Base-by-base conservation (phyloP, 1,140 invertebrate species). In the Drosophila sturtevanti region DNA sequence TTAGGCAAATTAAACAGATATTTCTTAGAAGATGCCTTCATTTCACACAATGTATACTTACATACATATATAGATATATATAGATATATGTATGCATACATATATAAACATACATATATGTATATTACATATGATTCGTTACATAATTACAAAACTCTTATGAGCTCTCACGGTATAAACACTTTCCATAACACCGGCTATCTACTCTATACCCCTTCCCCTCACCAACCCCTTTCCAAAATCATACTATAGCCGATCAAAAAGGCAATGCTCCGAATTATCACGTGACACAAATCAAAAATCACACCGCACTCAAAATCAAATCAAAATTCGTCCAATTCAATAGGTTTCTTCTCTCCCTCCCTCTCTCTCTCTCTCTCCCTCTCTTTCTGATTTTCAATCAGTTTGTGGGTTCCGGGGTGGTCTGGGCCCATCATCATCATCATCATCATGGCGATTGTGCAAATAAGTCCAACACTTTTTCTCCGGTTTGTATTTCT, bases 211-310 rank as follows among this genome's bases (percentile, higher is more conserved):
- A n/a, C n/a, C n/a, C n/a, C n/a, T n/a, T n/a, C n/a, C n/a, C n/a
- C n/a, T n/a, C n/a, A n/a, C n/a, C n/a, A n/a, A n/a, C n/a, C n/a
- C n/a, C n/a, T n/a, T n/a, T n/a, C n/a, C n/a, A n/a, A n/a, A n/a
- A n/a, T n/a, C n/a, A n/a, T 31, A 6, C 27, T 31, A 6, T 31
- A 31, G 27, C 27, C 4, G 27, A 31, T 4, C 9, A 10, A 21
- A 11, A 21, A 48, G 41, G 2, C 41, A 21, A 48, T 48, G 41
- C 10, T 31, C 22, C 63, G 73, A 44, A 66, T 77, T 70, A 77
- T 77, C 73, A 77, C 73, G 73, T 77, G 73, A 77, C 73, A 77
- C 73, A 77, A 77, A 77, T 76, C 73, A 76, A 76, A 31, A 75
- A 58, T 75, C 72, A 75, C 63, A 75, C 72, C 72, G 24, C 52